Conservation (phyloP, 2,888 invertebrate genomes). For the Mycalesis mineus region DNA sequence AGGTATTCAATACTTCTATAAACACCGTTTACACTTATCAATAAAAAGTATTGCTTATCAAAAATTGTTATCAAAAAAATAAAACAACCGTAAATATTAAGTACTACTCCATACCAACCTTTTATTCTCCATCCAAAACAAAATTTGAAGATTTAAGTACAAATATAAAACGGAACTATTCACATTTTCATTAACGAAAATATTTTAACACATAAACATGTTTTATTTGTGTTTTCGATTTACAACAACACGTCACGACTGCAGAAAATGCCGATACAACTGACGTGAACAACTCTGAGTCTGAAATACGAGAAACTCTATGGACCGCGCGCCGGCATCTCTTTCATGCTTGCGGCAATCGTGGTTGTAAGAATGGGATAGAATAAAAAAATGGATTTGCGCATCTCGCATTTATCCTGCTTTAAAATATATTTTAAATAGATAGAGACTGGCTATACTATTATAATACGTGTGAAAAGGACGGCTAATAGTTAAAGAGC, state of each 20-base stretch:
- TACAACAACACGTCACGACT: conserved; percentile 4
- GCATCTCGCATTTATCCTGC: conserved; percentile 13
- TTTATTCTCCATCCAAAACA: background rate
- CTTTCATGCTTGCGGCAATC: background rate
- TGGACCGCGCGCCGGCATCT: conserved; percentile 1
- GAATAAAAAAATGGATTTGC: conserved; percentile 40
- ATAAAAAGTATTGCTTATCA: background rate
- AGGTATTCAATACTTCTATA: background rate
- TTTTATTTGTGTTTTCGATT: background rate
- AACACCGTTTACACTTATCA: background rate
- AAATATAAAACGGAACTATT: background rate
- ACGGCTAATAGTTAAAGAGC: conserved; percentile 32
- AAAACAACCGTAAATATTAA: background rate
- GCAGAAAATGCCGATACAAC: conserved; percentile 39
- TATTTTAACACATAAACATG: background rate
- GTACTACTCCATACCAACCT: background rate
- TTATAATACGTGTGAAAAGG: conserved; percentile 37
- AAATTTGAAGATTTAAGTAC: background rate
- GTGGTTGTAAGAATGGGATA: conserved; percentile 41
- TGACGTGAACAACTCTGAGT: conserved; percentile 43
- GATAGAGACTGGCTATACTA: conserved; percentile 1
- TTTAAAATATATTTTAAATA: background rate
- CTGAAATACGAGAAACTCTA: conserved; percentile 23
- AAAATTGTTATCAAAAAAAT: background rate
- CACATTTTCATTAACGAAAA: conserved; percentile 18